A percentile compares a stretch with the other conserved stretches of the same genome.
These are phyloP conservation scores for Notechis scutatus DNA, from an alignment of 2,113 vertebrate species.

Conservation along the genomic window DNA sequence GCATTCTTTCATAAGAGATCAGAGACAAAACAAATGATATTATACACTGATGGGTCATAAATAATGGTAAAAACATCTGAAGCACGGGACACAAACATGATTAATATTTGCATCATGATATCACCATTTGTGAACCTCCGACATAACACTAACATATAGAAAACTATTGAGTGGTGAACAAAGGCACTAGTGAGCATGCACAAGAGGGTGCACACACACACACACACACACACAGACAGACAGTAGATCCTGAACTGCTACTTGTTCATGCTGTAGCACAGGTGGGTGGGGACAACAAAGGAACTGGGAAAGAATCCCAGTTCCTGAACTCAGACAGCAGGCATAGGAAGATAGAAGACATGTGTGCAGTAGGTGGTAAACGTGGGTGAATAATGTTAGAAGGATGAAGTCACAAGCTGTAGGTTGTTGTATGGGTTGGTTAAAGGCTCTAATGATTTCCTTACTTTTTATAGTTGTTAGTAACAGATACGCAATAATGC, in stretches of 20 bases:
- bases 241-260: background rate
- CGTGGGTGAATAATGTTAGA: background rate
- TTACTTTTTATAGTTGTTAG: background rate
- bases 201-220: background rate
- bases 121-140: conserved; percentile 1
- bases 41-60: background rate
- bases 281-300: background rate
- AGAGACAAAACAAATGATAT: background rate
- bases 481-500: conserved; percentile 26
- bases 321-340: background rate
- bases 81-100: background rate
- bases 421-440: conserved; percentile 5
- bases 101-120: background rate
- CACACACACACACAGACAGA: background rate
- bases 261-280: background rate
- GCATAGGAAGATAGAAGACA: background rate
- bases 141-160: conserved; percentile 14
- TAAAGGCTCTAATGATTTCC: background rate
- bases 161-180: conserved; percentile 3
- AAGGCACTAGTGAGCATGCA: background rate
- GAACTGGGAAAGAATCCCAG: background rate
- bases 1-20: background rate
- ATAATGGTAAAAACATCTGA: background rate
- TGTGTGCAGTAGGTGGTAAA: background rate
- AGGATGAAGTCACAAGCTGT: conserved; percentile 19